Evolutionary conservation across 1,140 invertebrate genomes (phyloP).

Genomic region (Drosophila kikkawai): DNA sequence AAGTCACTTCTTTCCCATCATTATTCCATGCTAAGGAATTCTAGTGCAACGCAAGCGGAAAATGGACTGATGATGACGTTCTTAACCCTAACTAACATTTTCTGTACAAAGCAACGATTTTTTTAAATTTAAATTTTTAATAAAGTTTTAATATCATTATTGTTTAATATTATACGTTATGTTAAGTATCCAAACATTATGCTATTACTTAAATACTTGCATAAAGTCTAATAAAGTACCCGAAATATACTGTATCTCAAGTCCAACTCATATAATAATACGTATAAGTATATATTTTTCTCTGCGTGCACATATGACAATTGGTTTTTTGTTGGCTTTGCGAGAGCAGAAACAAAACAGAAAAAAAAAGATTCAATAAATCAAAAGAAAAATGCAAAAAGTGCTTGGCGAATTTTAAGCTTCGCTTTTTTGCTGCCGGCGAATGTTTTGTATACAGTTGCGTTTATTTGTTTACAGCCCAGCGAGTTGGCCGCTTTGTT

Average conservation of each 20-base stretch:
- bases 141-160: background rate
- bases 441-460: constrained; percentile 49
- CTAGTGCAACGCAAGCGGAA: background rate
- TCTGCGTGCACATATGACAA: constrained; percentile 43
- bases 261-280: background rate
- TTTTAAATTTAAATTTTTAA: too few species aligned
- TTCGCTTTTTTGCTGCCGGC: constrained; percentile 36
- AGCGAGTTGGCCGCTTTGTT: constrained; percentile 54
- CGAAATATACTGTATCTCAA: background rate
- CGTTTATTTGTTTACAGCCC: constrained; percentile 58
- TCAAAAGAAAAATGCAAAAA: constrained; percentile 57
- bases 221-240: too few species aligned
- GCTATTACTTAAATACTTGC: too few species aligned
- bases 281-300: background rate
- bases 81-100: too few species aligned
- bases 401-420: constrained; percentile 31
- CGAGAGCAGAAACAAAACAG: constrained; percentile 14
- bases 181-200: background rate
- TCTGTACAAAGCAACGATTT: too few species aligned
- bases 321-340: constrained; percentile 41
- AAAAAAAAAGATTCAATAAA: constrained; percentile 52
- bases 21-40: background rate
- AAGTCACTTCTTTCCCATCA: background rate
- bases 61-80: background rate
- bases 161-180: background rate